Evolutionary conservation across 2,888 invertebrate species (phyloP), one percentile per base, ranked within the genome.

Genomic region (Clivina fossor): DNA sequence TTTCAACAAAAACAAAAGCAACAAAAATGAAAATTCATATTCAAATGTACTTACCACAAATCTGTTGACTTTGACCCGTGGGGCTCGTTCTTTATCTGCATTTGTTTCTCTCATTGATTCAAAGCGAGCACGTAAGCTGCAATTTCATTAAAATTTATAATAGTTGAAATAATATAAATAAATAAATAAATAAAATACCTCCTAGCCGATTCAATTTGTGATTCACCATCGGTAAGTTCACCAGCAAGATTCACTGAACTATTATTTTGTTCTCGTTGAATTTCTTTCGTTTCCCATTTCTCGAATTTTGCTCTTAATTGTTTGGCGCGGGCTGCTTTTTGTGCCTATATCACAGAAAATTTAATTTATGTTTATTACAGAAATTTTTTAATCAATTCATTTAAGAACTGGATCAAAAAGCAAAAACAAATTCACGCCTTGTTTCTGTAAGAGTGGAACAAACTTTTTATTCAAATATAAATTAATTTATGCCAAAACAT

Each of bases 231-330:
- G 0, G 81, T 82, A 19, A 65, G 63, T 44, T 73, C 73, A 59
- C 73, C 73, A 65, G 76, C 71, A 26, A 76, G 68, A 59, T 74
- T 74, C 51, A 71, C 68, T 60, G 75, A 65, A 66, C 71, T 70
- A 64, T 70, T 71, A 70, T 76, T 62, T 70, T 79, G 71, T 70
- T 84, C 81, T 7, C 78, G 78, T 58, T 77, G 77, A 13, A 81
- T 80, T 70, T 86, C 86, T 41, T 80, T 78, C 1, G 83, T 81
- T 68, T 87, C 86, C 93, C 93, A 93, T 67, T 86, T 81, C 74
- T 94, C 93, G 76, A 93, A 94, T 70, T 92, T 90, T 59, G 85
- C 90, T 64, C 90, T 82, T 68, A 94, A 78, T 60, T 88, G 85
- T 71, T 87, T 90, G 15, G 93, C 92, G 62, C 90, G 83, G 0